Evolutionary conservation across 2,888 invertebrate genomes (phyloP).

Genomic region (Branchinecta sandiegonensis): DNA sequence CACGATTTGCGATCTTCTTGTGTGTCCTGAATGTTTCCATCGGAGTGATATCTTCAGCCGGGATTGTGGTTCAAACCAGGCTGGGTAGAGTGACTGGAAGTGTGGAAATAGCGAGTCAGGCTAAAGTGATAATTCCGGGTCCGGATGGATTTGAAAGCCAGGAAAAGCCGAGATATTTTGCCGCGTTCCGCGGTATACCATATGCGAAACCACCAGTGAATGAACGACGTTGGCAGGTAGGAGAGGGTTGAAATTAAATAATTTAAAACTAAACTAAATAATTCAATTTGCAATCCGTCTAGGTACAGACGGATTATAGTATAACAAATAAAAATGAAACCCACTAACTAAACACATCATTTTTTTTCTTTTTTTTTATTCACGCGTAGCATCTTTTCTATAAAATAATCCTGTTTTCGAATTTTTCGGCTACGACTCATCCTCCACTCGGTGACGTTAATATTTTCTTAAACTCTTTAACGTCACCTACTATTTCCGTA

Average conservation of each 20-base stretch:
- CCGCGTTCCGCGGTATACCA: conserved; percentile 56
- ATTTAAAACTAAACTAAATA: no score
- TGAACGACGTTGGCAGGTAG: conserved; percentile 43
- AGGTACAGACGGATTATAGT: no score
- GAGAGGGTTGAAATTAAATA: conserved; percentile 21
- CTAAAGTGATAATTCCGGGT: neutral
- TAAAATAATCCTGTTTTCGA: no score
- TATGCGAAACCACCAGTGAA: conserved; percentile 51
- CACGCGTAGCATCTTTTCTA: no score
- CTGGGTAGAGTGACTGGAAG: conserved; percentile 2
- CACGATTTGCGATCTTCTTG: conserved; percentile 10
- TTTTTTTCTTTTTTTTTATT: no score
- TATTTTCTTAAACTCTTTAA: no score
- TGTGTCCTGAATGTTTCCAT: neutral
- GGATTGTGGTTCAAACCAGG: conserved; percentile 1
- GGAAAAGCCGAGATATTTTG: conserved; percentile 37
- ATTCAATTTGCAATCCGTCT: no score
- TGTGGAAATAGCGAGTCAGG: conserved; percentile 8
- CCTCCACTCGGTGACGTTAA: no score
- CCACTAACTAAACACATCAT: no score
- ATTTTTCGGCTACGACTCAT: no score
- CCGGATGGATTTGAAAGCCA: neutral
- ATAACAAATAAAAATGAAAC: no score
- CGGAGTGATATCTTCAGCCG: conserved; percentile 10
- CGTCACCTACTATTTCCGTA: no score